Conservation (phyloP, 2,888 invertebrate genomes). For the Chromoteleia sp. region DNA sequence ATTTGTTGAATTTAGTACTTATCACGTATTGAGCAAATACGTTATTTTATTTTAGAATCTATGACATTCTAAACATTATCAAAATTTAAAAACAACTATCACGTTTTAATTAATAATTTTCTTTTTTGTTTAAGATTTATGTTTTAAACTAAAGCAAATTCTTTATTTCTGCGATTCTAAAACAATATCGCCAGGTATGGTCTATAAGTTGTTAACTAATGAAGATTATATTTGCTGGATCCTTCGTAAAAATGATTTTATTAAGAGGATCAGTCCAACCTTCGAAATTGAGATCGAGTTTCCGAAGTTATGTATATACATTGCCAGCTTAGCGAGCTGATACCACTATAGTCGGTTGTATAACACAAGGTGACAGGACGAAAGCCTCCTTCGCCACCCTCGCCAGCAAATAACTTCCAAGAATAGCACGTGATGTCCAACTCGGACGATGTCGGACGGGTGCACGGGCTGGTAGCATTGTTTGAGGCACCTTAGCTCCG, state of each 20-base stretch:
- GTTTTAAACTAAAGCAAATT: neutral
- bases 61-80: no score
- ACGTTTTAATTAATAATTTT: no score
- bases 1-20: no score
- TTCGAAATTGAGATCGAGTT: constrained; percentile 56
- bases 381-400: constrained; percentile 42
- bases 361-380: constrained; percentile 67
- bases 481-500: constrained; percentile 47
- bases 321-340: constrained; percentile 26
- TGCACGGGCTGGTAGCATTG: constrained; percentile 44
- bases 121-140: no score
- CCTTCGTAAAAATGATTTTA: constrained; percentile 43
- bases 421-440: constrained; percentile 63
- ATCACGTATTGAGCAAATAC: no score
- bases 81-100: no score
- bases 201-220: constrained; percentile 6
- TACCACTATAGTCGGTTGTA: constrained; percentile 60
- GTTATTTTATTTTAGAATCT: no score
- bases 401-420: constrained; percentile 70
- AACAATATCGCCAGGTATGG: neutral
- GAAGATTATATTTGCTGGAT: constrained; percentile 38
- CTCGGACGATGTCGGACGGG: constrained; percentile 28
- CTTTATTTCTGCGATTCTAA: neutral
- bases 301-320: constrained; percentile 37
- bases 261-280: constrained; percentile 48